Base-by-base conservation (phyloP, 2,113 vertebrate genomes). In the Anolis carolinensis region DNA sequence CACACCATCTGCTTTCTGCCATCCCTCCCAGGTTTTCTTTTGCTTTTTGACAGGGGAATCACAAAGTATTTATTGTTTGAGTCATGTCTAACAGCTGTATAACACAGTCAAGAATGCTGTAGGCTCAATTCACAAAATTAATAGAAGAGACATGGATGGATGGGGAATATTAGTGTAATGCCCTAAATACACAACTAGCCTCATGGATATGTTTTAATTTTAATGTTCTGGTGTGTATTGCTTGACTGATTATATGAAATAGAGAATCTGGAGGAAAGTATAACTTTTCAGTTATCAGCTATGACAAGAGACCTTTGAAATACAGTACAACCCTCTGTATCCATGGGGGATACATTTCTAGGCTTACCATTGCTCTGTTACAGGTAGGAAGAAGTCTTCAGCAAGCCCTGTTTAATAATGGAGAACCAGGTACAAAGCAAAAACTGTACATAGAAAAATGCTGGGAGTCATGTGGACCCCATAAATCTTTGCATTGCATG, bases 1-100 rank as follows among this genome's bases (percentile, higher is more conserved):
- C 67, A 75, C 91, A 74, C 3, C 93, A 94, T 88, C 93, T 95
- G 94, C 92, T 91, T 5, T 0, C 39, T 4, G 0, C 87, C 86
- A 52, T 83, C 2, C 84, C 83, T 25, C 88, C 86, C 16, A 82
- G 88, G 36, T 89, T 82, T 79, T 36, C 4, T 0, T 0, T 73
- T 0, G 5, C 27, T 82, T 67, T 79, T 84, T 75, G 92, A 79
- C 91, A 93, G 90, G 89, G 39, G 81, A 88, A 90, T 90, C 1
- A 67, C 21, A 1, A 73, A 36, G 75, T 50, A 92, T 92, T 91
- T 63, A 85, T 95, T 88, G 92, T 81, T 62, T 76, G 0, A 70
- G 74, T 78, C 55, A 87, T 86, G 79, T 23, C 79, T 72, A 85
- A 81, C 30, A 83, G 89, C 81, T 85, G 50, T 16, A 3, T 79